Base-by-base conservation (phyloP, 2,888 invertebrate species). In the Parnassius glacialis region DNA sequence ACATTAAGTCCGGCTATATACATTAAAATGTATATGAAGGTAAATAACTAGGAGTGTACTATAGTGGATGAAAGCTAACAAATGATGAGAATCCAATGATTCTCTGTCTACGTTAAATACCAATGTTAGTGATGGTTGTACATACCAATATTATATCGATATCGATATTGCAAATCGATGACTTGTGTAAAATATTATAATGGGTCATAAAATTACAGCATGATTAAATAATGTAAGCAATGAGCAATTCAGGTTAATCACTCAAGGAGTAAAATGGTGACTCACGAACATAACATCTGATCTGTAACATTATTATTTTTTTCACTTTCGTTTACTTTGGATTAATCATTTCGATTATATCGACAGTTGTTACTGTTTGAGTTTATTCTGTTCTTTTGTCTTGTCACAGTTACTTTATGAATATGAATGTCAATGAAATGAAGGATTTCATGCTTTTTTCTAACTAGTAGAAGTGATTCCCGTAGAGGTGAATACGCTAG, bases 201-300 rank as follows among this genome's bases (percentile, higher is more conserved):
- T 56, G 13, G 52, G 11, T 56, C 12, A 57, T 62, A 55, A 59
- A 59, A 52, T 63, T 55, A 68, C 65, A 55, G 66, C 65, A 64
- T 61, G 65, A 68, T 69, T 66, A 68, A 64, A 68, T 65, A 67
- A 67, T 64, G 64, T 63, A 63, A 66, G 53, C 64, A 62, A 62
- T 68, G 69, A 70, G 68, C 65, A 67, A 71, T 63, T 65, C 69
- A 70, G 71, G 72, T 71, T 73, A 72, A 66, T 68, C 70, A 67
- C 68, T 67, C 64, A 64, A 63, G 62, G 67, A 69, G 61, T 64
- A 61, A 64, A 13, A 44, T 44, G 44, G 16, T 64, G 56, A 56
- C 52, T 59, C 63, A 63, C 59, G 50, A 34, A 54, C 56, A 13
- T 16, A 54, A 59, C 64, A 66, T 62, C 67, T 68, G 67, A 71